phyloP scores from a whole-genome alignment of 1,140 invertebrate genomes.

The Drosophila punjabiensis region DNA sequence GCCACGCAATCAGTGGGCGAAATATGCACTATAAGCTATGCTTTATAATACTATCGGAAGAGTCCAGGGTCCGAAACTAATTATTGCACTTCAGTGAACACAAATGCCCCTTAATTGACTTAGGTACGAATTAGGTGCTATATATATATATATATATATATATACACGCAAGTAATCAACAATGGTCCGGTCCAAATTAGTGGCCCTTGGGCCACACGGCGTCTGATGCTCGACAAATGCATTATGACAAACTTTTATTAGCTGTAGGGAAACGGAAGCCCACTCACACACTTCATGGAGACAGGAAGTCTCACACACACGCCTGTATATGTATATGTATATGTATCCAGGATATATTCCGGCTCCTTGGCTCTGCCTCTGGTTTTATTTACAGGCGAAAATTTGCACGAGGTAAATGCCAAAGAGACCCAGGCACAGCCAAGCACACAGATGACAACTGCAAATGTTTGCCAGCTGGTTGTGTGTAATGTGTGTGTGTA shows the following conservation, averaged over 20 bases:
- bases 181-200: slow-evolving; percentile 21
- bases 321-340: background rate
- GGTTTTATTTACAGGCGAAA: slow-evolving; percentile 56
- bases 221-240: slow-evolving; percentile 34
- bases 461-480: slow-evolving; percentile 51
- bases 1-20: background rate
- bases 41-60: background rate
- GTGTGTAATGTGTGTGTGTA: slow-evolving; percentile 11
- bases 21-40: background rate
- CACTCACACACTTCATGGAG: background rate
- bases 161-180: slow-evolving; percentile 7
- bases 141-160: slow-evolving; percentile 2
- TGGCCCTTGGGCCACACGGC: slow-evolving; percentile 14
- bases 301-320: slow-evolving; percentile 19
- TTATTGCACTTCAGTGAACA: slow-evolving; percentile 56
- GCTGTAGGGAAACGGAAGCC: slow-evolving; percentile 28
- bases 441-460: slow-evolving; percentile 42
- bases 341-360: background rate
- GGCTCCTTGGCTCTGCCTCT: slow-evolving; percentile 21
- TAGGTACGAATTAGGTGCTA: slow-evolving; percentile 28
- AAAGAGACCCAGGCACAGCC: slow-evolving; percentile 20
- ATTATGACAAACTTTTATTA: slow-evolving; percentile 67
- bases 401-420: slow-evolving; percentile 56
- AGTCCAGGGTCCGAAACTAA: slow-evolving; percentile 18
- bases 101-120: slow-evolving; percentile 57